Conservation (phyloP, 2,113 vertebrate species). For the Zosterops borbonicus region DNA sequence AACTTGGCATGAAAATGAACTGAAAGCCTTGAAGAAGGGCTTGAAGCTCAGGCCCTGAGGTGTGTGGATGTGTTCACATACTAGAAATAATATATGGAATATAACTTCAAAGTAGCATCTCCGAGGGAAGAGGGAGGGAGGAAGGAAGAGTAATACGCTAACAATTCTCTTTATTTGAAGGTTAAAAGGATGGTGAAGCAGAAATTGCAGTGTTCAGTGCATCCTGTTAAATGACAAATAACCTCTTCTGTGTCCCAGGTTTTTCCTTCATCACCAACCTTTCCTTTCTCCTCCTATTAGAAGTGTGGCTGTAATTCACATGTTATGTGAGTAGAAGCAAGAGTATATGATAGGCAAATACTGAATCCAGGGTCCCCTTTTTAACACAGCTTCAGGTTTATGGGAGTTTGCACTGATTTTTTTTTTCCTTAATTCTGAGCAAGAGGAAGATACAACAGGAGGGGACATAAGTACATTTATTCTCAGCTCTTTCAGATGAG, state of each 20-base stretch:
- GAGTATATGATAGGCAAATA: not conserved
- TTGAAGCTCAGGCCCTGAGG: not conserved
- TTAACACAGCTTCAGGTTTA: not conserved
- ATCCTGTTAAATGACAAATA: not conserved
- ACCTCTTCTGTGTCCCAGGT: fast-evolving
- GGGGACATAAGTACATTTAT: not conserved
- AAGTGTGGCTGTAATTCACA: not conserved
- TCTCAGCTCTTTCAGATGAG: not conserved
- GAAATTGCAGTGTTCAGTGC: not conserved
- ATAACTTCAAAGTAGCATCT: not conserved
- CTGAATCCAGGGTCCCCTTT: not conserved
- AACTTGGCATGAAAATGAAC: not conserved
- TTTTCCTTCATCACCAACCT: not conserved
- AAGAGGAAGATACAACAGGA: not conserved
- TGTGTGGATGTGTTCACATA: not conserved
- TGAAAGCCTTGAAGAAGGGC: not conserved
- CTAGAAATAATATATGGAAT: not conserved
- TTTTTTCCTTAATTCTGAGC: not conserved
- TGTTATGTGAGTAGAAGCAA: not conserved
- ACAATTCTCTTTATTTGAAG: not conserved
- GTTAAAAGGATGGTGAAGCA: not conserved
- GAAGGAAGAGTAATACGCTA: not conserved
- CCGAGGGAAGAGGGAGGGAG: not conserved
- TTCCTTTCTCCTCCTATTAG: not conserved
- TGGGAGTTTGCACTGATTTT: not conserved